phyloP scores from a whole-genome alignment of 1,140 invertebrate species.

The Drosophila pachea region DNA sequence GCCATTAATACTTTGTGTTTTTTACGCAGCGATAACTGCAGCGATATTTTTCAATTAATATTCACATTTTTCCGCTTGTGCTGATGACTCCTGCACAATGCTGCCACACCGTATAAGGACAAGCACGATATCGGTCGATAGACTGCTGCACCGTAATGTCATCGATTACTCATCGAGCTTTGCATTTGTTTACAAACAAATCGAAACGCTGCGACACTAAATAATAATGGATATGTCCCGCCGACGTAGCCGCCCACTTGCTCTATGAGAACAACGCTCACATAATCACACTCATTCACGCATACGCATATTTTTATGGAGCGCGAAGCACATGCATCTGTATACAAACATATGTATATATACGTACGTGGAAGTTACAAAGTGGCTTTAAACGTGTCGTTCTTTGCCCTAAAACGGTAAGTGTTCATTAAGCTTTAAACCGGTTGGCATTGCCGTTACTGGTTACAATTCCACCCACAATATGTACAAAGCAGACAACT shows the following conservation, averaged over 20 bases:
- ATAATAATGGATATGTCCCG: constrained; percentile 35
- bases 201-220: constrained; percentile 20
- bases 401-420: constrained; percentile 61
- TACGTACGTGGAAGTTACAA: constrained; percentile 36
- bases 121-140: constrained; percentile 31
- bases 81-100: constrained; percentile 27
- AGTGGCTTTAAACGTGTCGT: constrained; percentile 36
- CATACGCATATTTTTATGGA: background rate
- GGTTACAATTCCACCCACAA: constrained; percentile 50
- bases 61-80: constrained; percentile 13
- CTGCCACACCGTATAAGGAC: constrained; percentile 32
- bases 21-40: constrained; percentile 28
- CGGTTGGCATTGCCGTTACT: constrained; percentile 38
- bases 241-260: constrained; percentile 44
- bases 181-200: constrained; percentile 72
- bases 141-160: constrained; percentile 26
- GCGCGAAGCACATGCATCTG: too few species aligned
- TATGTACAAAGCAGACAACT: constrained; percentile 3
- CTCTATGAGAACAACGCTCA: background rate
- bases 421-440: constrained; percentile 48
- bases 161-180: constrained; percentile 57
- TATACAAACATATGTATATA: constrained; percentile 3
- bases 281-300: constrained; percentile 6
- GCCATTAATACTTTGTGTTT: constrained; percentile 10
- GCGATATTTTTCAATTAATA: constrained; percentile 17